Conservation (phyloP, 37 sponge, comb jelly and placozoan genomes). For the Hormiphora californensis region DNA sequence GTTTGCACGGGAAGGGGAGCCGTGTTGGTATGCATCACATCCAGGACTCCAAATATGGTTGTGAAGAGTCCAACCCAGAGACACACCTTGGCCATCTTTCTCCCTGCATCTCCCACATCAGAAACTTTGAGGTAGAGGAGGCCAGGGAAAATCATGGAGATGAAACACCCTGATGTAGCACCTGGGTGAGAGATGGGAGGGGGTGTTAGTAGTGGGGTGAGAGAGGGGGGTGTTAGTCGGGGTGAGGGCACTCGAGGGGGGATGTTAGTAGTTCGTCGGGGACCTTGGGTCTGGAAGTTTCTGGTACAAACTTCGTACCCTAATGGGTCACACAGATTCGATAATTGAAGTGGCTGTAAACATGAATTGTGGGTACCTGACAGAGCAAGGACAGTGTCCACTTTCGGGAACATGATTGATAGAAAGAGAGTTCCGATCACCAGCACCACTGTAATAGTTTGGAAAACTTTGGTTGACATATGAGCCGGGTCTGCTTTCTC, state of each 20-base stretch:
- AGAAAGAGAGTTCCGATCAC: background rate
- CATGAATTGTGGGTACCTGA: too few relatives aligned
- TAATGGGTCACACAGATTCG: too few relatives aligned
- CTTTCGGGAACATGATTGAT: constrained; percentile 36
- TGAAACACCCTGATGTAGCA: constrained; percentile 64
- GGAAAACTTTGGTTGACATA: background rate
- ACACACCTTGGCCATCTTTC: constrained; percentile 5
- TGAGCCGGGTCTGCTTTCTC: constrained; percentile 33
- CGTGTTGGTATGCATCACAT: too few relatives aligned
- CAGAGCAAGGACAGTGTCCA: constrained; percentile 21
- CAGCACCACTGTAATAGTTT: background rate
- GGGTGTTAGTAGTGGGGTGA: too few relatives aligned
- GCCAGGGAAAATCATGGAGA: constrained; percentile 74
- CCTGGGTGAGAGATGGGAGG: too few relatives aligned
- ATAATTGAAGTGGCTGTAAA: too few relatives aligned
- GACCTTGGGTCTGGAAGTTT: too few relatives aligned
- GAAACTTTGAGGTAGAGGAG: constrained; percentile 61
- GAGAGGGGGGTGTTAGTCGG: too few relatives aligned
- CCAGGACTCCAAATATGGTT: background rate
- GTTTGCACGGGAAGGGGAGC: too few relatives aligned
- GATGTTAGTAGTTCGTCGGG: too few relatives aligned
- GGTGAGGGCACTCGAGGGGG: too few relatives aligned
- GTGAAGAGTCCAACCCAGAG: constrained; percentile 4
- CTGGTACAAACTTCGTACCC: too few relatives aligned
- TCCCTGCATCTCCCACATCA: background rate